Evolutionary conservation across 1,140 invertebrate genomes (phyloP).

Genomic region (Neomicropteryx cornuta): DNA sequence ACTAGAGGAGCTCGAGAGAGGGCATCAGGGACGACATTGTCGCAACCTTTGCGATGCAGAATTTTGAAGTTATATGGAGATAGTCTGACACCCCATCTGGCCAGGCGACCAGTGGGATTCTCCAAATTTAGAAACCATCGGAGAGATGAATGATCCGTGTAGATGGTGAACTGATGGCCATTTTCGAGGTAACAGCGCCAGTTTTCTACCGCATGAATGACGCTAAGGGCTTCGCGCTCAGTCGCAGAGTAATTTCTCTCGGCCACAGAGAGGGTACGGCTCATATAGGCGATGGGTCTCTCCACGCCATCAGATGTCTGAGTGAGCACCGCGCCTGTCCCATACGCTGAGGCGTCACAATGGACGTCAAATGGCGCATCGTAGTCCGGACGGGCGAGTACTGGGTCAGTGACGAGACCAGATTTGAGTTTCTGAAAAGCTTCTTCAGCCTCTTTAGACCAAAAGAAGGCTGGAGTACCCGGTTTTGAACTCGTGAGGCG

Average conservation of each 20-base stretch:
- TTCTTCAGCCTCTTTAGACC: constrained; percentile 8
- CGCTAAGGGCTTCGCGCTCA: constrained; percentile 35
- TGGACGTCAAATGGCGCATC: constrained; percentile 10
- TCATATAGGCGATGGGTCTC: constrained; percentile 9
- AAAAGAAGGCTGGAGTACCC: constrained; percentile 7
- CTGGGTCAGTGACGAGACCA: constrained; percentile 10
- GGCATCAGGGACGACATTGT: constrained; percentile 22
- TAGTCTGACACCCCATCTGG: constrained; percentile 9
- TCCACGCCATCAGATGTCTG: constrained; percentile 11
- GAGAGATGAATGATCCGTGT: constrained; percentile 15
- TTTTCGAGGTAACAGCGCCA: constrained; percentile 28
- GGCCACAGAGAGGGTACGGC: constrained; percentile 1
- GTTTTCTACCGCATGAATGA: constrained; percentile 30
- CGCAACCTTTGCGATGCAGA: constrained; percentile 15
- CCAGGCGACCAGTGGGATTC: constrained; percentile 10
- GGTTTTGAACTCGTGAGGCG: constrained; percentile 13
- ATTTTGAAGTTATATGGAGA: constrained; percentile 11
- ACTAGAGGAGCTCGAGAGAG: constrained; percentile 16
- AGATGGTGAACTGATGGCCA: constrained; percentile 27
- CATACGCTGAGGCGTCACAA: constrained; percentile 11
- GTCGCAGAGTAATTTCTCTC: constrained; percentile 27
- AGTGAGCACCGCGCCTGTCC: constrained; percentile 16
- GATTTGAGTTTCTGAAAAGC: constrained; percentile 11
- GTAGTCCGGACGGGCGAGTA: constrained; percentile 17
- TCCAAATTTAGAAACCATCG: constrained; percentile 13